A percentile compares a stretch with the other conserved stretches of the same genome.
Conservation (phyloP, 2,888 invertebrate genomes). For the Hetaerina titia region DNA sequence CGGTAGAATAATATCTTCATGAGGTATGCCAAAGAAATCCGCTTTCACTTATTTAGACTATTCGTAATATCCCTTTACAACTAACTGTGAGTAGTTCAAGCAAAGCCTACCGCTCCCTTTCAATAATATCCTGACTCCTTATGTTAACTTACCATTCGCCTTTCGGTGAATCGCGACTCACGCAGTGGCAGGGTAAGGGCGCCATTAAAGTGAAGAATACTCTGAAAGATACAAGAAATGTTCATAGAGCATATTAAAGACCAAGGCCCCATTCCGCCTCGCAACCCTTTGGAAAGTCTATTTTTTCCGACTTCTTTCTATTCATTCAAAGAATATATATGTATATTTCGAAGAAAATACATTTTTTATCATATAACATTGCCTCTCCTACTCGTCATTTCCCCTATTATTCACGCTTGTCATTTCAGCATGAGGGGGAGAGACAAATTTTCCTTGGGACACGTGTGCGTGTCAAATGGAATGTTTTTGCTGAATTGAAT, state of each 20-base stretch:
- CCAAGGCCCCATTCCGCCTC: too few relatives aligned
- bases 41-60: too few relatives aligned
- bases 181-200: not conserved
- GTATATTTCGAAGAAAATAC: not conserved
- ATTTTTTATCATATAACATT: not conserved
- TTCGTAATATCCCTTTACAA: too few relatives aligned
- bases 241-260: not conserved
- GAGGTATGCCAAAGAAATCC: too few relatives aligned
- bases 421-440: not conserved
- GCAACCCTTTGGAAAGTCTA: not conserved
- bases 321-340: not conserved
- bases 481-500: not conserved
- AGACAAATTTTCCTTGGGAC: not conserved
- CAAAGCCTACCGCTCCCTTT: too few relatives aligned
- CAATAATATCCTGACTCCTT: too few relatives aligned
- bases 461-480: not conserved
- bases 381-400: not conserved
- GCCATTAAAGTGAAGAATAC: not conserved
- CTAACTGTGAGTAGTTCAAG: too few relatives aligned
- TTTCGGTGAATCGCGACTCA: too few relatives aligned
- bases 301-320: not conserved
- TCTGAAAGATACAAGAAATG: not conserved
- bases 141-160: too few relatives aligned
- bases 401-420: not conserved
- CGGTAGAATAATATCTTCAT: too few relatives aligned